Conservation (phyloP, 1,140 invertebrate genomes). For the Battus philenor region DNA sequence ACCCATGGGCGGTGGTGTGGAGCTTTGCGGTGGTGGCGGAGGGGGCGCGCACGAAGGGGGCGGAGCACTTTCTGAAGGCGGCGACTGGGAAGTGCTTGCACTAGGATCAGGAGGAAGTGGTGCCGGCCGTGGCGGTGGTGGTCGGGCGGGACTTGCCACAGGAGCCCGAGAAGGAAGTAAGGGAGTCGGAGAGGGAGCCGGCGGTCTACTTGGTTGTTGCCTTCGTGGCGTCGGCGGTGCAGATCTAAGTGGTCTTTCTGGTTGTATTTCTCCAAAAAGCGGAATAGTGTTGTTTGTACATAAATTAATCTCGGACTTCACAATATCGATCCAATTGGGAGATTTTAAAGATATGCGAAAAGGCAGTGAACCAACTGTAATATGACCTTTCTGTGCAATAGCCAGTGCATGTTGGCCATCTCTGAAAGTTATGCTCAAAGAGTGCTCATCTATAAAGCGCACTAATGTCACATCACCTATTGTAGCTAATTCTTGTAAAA, state of each 20-base stretch:
- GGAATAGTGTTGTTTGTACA: slow-evolving; percentile 90
- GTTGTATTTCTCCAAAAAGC: slow-evolving; percentile 75
- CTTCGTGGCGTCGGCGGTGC: slow-evolving; percentile 72
- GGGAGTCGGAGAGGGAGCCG: slow-evolving; percentile 78
- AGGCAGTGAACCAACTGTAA: slow-evolving; percentile 80
- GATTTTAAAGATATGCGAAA: slow-evolving; percentile 88
- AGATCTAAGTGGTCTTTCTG: slow-evolving; percentile 54
- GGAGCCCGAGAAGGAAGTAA: slow-evolving; percentile 78
- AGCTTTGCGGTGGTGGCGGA: slow-evolving; percentile 80
- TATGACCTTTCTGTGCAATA: slow-evolving; percentile 77
- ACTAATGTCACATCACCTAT: slow-evolving; percentile 93
- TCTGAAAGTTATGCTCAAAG: slow-evolving; percentile 93
- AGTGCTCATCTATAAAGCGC: slow-evolving; percentile 90
- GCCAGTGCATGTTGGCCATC: slow-evolving; percentile 89
- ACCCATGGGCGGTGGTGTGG: slow-evolving; percentile 70
- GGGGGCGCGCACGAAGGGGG: slow-evolving; percentile 75
- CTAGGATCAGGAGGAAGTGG: slow-evolving; percentile 63
- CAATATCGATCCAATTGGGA: slow-evolving; percentile 87
- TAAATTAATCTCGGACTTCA: slow-evolving; percentile 88
- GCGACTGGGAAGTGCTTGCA: slow-evolving; percentile 51
- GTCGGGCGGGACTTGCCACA: slow-evolving; percentile 57
- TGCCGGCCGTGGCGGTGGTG: slow-evolving; percentile 74
- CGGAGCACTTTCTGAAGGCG: slow-evolving; percentile 50
- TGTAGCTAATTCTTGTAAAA: slow-evolving; percentile 84
- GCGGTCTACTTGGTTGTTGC: slow-evolving; percentile 62